Percentiles rank a stretch among this genome's conserved stretches.
These are phyloP conservation scores for Orthosia gothica DNA, from an alignment of 2,888 invertebrate genomes.

Conservation along the genomic window DNA sequence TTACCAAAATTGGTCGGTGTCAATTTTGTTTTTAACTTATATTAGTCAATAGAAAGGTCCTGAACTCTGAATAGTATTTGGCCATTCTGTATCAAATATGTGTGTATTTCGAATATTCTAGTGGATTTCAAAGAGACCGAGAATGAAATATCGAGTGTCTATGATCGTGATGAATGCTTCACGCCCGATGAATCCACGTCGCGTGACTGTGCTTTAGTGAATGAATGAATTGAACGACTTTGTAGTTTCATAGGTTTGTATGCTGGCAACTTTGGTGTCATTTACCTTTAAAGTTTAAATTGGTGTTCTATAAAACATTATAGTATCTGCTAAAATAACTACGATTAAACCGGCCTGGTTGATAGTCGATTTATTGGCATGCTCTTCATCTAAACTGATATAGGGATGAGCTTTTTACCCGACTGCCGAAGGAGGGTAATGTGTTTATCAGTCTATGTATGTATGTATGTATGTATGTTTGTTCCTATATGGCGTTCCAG, in stretches of 20 bases:
- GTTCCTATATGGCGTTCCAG: too few relatives aligned
- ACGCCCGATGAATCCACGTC: constrained; percentile 20
- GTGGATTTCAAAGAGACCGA: constrained; percentile 12
- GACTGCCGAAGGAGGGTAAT: too few relatives aligned
- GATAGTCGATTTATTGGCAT: neutral
- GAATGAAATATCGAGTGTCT: constrained; percentile 38
- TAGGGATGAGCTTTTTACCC: too few relatives aligned
- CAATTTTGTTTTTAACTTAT: constrained; percentile 20
- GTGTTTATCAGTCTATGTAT: too few relatives aligned
- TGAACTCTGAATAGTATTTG: constrained; percentile 16
- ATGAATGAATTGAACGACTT: constrained; percentile 6
- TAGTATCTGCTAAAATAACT: too few relatives aligned
- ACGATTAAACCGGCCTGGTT: neutral
- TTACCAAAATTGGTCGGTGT: constrained; percentile 24
- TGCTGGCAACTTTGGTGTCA: neutral
- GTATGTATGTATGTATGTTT: too few relatives aligned
- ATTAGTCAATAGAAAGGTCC: neutral
- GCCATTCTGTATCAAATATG: constrained; percentile 12
- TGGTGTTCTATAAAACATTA: neutral
- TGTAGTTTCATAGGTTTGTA: neutral
- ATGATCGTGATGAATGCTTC: constrained; percentile 39
- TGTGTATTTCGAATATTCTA: neutral
- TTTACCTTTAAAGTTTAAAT: neutral
- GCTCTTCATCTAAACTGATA: neutral
- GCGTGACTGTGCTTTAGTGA: neutral